Evolutionary conservation across 1,140 invertebrate species (phyloP), one percentile per base, ranked within the genome.

Genomic region (Armadillidium nasatum): DNA sequence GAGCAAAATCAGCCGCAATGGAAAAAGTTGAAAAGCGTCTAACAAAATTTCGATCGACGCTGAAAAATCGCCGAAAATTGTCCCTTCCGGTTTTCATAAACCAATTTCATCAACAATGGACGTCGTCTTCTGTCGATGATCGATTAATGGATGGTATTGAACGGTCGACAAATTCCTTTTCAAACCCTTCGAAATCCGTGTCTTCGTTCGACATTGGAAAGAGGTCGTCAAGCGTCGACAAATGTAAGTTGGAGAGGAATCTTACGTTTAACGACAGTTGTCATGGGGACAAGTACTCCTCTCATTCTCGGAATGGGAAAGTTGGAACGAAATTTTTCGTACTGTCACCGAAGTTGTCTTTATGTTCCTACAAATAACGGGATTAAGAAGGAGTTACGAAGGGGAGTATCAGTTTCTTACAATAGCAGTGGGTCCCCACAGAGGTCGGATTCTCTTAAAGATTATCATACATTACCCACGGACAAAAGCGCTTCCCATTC

Each of bases 81-180:
- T 81, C 79, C 23, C 75, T 81, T 10, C 79, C 79, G 15, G 78
- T 81, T 10, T 81, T 81, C 43, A 81, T 81, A 19, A 81, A 81
- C 73, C 75, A 81, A 66, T 81, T 81, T 46, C 77, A 81, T 71
- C 79, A 81, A 46, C 79, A 81, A 71, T 81, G 79, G 79, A 75
- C 72, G 19, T 72, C 73, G 45, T 71, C 75, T 50, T 74, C 75
- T 33, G 77, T 70, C 4, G 68, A 46, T 4, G 33, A 23, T 19
- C n/a, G 46, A 10, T 13, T 22, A 23, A 43, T 13, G 7, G 60
- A 45, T 10, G 70, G 69, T 2, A 10, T 10, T 44, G 77, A 73
- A 22, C 68, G 69, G 9, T 33, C 33, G 33, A 33, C 33, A 33
- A 33, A 33, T 33, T 33, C 33, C 6, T 33, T 33, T 33, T 33